Base-by-base conservation (phyloP, 2,797 vertebrate genomes). In the Schizothorax lantsangensis region DNA sequence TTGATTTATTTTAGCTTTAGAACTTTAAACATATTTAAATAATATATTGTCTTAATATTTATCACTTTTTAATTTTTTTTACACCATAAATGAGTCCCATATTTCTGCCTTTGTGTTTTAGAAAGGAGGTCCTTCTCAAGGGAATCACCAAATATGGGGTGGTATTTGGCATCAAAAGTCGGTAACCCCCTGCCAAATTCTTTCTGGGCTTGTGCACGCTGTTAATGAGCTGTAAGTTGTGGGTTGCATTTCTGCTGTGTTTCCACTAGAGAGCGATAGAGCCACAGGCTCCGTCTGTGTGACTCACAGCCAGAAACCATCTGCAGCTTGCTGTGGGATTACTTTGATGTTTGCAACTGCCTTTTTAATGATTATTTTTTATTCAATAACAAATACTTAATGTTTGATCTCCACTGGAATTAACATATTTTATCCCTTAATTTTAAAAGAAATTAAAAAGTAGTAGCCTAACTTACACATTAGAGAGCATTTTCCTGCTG, bases 181-280 rank as follows among this genome's bases (percentile, higher is more conserved):
- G 6, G 10, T 77, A 54, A 77, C 6, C n/a, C 15, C 47, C 19
- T 15, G 33, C 11, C 75, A 78, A 36, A 57, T 38, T 33, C 26
- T 21, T 57, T 78, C 36, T 23, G 33, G 21, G 21, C 19, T n/a
- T 57, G 23, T n/a, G 5, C 3, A 21, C 33, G 19, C 2, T 78
- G 33, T 38, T 15, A 78, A 57, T 38, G 5, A 40, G 11, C 19
- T 57, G 6, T 14, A 78, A 78, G 11, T 23, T 14, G 6, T 23
- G 45, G 5, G 30, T n/a, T 87, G 81, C 73, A 84, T 52, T 79
- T 66, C n/a, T 8, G 49, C 14, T 33, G 19, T 1, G 26, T 57
- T 33, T 87, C 91, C 95, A 94, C 89, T 80, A 95, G 96, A 94
- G 92, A 87, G 94, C 88, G 91, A 84, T 89, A 90, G 77, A 94